phyloP scores from a whole-genome alignment of 2,888 invertebrate species.

The Glyphotaelius pellucidus region DNA sequence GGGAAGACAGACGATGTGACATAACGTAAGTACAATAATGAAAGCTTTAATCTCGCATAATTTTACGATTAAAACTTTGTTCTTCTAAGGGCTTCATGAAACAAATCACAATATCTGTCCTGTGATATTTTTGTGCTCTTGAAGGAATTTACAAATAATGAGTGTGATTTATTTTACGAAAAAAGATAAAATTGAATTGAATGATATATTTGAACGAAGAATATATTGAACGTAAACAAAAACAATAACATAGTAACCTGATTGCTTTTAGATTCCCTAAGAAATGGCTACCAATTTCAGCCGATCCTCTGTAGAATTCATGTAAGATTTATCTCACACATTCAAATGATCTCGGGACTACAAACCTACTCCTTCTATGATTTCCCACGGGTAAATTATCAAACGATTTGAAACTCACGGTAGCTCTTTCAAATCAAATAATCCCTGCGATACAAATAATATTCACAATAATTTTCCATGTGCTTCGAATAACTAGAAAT shows the following conservation, averaged over 20 bases:
- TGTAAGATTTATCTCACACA: conserved; percentile 7
- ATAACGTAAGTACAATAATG: not conserved
- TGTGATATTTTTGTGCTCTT: not conserved
- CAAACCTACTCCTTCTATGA: not conserved
- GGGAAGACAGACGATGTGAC: not conserved
- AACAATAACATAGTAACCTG: too few relatives aligned
- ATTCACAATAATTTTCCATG: too few relatives aligned
- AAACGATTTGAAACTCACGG: not conserved
- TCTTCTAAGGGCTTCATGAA: not conserved
- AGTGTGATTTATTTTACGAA: too few relatives aligned
- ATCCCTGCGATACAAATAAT: not conserved
- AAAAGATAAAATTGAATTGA: not conserved
- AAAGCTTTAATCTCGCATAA: not conserved
- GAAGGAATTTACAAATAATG: not conserved
- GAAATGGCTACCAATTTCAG: not conserved
- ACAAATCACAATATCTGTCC: not conserved
- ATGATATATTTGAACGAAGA: too few relatives aligned
- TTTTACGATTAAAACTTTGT: not conserved
- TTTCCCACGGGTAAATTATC: conserved; percentile 30
- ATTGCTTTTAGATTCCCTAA: conserved; percentile 12
- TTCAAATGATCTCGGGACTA: conserved; percentile 16
- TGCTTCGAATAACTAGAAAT: too few relatives aligned
- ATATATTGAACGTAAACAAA: too few relatives aligned
- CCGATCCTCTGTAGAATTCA: not conserved
- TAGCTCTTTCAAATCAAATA: not conserved